Base-by-base conservation (phyloP, 2,888 invertebrate genomes). In the Portevinia maculata region DNA sequence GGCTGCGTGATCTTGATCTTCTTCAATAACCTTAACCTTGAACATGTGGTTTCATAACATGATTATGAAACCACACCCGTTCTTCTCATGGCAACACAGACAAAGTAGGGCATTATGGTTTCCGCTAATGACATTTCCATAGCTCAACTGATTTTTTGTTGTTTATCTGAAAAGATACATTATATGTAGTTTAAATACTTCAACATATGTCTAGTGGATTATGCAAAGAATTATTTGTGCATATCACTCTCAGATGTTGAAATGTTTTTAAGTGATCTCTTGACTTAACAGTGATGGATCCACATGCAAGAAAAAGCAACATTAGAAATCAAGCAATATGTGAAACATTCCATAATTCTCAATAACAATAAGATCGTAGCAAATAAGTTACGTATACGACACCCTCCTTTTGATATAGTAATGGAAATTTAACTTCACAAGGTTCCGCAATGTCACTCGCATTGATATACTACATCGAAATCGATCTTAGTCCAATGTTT, bases 11-110 rank as follows among this genome's bases (percentile, higher is more conserved):
- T 65, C 65, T 41, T 74, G 65, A 65, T 59, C 50, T 57, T 50
- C 37, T 65, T 19, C 1, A 6, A 28, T 57, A 65, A 65, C 74
- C 74, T 74, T 74, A 65, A 74, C 74, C 64, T 65, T 74, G 11
- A 34, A 11, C 32, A 39, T 13, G 13, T 0, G 11, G 2, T 11
- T 11, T 11, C 30, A 37, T 37, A n/a, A 41, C 9, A 32, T 9
- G 17, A 24, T 24, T 3, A 11, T 3, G 6, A 7, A 19, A 37
- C 28, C 24, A 11, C 46, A 37, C 52, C 34, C 60, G 41, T 39
- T 59, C 30, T n/a, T 13, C 9, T 3, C 30, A 6, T 30, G 17
- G n/a, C 46, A 15, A 46, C 57, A 24, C 13, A 69, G 11, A 50
- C 57, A 71, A 39, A 44, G 41, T 13, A n/a, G 17, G 5, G 6